phyloP scores from a whole-genome alignment of 2,797 vertebrate genomes.

The Amblyopsis hoosieri region DNA sequence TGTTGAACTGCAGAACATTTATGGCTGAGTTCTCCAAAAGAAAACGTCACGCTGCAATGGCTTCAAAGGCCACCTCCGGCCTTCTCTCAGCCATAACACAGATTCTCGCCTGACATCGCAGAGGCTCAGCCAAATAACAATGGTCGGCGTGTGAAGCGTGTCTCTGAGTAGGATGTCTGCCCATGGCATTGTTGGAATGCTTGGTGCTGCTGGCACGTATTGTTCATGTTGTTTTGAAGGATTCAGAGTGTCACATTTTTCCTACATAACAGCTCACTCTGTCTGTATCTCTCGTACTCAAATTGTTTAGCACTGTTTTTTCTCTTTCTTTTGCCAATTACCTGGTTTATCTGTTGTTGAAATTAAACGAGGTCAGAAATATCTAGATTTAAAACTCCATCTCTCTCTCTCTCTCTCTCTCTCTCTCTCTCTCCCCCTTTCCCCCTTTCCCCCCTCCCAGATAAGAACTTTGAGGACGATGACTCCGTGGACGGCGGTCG shows the following conservation, averaged over 20 bases:
- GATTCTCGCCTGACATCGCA: too few species aligned
- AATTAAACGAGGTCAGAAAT: too few species aligned
- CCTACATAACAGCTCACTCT: neutral
- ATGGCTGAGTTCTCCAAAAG: too few species aligned
- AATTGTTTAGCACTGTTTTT: neutral
- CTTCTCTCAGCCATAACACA: too few species aligned
- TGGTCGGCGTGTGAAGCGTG: conserved; percentile 9
- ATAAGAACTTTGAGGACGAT: conserved; percentile 95
- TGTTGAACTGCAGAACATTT: too few species aligned
- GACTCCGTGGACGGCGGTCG: conserved; percentile 93
- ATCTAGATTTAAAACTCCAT: neutral
- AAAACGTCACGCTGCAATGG: too few species aligned
- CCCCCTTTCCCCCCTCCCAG: conserved; percentile 69
- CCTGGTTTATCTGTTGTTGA: too few species aligned
- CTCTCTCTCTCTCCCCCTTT: conserved; percentile 1
- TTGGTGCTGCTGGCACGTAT: neutral
- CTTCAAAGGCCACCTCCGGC: too few species aligned
- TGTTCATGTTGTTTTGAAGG: conserved; percentile 1
- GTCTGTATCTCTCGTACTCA: conserved; percentile 5
- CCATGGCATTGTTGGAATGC: conserved; percentile 21
- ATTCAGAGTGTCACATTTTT: neutral
- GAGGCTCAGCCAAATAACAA: too few species aligned
- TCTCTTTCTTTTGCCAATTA: neutral
- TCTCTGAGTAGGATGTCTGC: conserved; percentile 5
- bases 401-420: neutral